Conservation (phyloP, 2,888 invertebrate genomes). For the Caenorhabditis plicata region DNA sequence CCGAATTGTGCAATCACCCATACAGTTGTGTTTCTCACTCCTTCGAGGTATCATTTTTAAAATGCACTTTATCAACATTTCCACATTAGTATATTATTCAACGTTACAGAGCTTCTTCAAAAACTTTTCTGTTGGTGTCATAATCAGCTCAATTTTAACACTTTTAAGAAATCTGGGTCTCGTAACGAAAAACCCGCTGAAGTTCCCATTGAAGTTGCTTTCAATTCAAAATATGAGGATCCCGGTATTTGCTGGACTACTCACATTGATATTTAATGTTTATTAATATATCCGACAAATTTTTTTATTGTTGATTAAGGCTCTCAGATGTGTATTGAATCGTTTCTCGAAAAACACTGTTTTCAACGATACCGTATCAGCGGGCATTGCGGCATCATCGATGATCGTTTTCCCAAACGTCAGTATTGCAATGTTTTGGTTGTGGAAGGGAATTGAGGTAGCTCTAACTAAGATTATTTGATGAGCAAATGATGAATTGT, state of each 20-base stretch:
- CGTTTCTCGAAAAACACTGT: slow-evolving; percentile 70
- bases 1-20: slow-evolving; percentile 45
- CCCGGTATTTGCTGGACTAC: slow-evolving; percentile 52
- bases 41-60: slow-evolving; percentile 49
- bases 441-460: slow-evolving; percentile 83
- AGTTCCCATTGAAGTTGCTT: slow-evolving; percentile 13
- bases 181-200: slow-evolving; percentile 29
- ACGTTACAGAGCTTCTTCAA: slow-evolving; percentile 41
- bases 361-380: slow-evolving; percentile 22
- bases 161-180: slow-evolving; percentile 19
- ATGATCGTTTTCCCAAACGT: slow-evolving; percentile 77
- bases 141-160: slow-evolving; percentile 38
- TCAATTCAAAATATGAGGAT: slow-evolving; percentile 37
- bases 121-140: slow-evolving; percentile 65
- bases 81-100: too few species aligned
- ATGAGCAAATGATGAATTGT: not conserved
- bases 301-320: slow-evolving; percentile 67
- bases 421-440: slow-evolving; percentile 79
- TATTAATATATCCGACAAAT: not conserved
- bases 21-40: slow-evolving; percentile 52
- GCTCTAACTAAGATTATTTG: slow-evolving; percentile 1
- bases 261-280: slow-evolving; percentile 61
- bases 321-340: slow-evolving; percentile 73
- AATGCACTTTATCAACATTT: too few species aligned
- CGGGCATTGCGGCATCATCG: slow-evolving; percentile 43